These are phyloP conservation scores for Armadillidium nasatum DNA, from an alignment of 1,140 invertebrate genomes.

Conservation along the genomic window DNA sequence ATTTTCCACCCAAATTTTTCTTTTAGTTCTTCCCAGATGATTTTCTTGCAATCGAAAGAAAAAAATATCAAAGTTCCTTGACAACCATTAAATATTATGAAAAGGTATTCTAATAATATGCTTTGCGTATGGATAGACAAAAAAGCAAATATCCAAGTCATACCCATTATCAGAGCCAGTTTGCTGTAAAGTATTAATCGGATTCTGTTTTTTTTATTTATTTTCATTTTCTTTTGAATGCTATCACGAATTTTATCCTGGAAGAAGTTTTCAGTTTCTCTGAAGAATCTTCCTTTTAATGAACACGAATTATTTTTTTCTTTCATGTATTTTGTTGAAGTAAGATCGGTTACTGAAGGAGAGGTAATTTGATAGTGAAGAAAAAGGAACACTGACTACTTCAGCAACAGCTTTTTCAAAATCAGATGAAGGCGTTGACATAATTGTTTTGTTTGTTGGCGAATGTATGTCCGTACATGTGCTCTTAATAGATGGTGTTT, in stretches of 20 bases:
- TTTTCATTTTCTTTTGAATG: constrained; percentile 29
- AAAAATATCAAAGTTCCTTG: constrained; percentile 65
- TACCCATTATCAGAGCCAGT: constrained; percentile 53
- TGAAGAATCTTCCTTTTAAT: background rate
- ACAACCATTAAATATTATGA: constrained; percentile 51
- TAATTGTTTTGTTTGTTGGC: background rate
- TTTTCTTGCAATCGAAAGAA: constrained; percentile 66
- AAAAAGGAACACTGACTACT: too few species aligned
- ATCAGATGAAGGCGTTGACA: background rate
- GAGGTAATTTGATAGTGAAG: too few species aligned
- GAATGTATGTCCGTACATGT: background rate
- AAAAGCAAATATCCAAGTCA: constrained; percentile 51
- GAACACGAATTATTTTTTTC: background rate
- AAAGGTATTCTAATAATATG: constrained; percentile 50
- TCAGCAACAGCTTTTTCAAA: too few species aligned
- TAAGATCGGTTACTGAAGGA: too few species aligned
- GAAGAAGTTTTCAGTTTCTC: background rate
- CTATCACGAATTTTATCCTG: constrained; percentile 21
- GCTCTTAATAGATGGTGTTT: background rate
- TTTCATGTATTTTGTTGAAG: background rate
- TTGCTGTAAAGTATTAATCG: constrained; percentile 54
- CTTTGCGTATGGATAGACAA: constrained; percentile 30
- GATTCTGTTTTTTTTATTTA: constrained; percentile 35
- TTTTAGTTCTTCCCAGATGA: constrained; percentile 57
- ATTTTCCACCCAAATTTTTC: constrained; percentile 46